Evolutionary conservation across 2,113 vertebrate genomes (phyloP).

Genomic region (Cyanoderma ruficeps): DNA sequence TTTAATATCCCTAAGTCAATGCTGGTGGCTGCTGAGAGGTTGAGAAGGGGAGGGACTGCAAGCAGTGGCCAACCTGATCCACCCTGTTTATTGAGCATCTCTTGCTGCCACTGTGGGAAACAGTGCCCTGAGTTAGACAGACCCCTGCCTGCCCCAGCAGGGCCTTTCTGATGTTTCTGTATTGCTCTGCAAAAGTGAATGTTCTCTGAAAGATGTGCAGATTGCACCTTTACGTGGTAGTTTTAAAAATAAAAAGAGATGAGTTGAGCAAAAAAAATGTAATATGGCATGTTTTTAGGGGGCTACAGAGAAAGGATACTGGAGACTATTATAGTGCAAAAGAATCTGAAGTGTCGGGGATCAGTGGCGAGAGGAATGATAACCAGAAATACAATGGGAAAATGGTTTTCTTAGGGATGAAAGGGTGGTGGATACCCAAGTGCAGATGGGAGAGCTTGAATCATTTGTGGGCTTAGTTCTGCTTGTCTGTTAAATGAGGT

Average conservation of each 20-base stretch:
- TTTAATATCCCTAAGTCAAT: not conserved
- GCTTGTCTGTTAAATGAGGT: constrained; percentile 43
- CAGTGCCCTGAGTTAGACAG: not conserved
- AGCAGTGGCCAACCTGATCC: not conserved
- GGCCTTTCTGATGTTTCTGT: not conserved
- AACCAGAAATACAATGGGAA: not conserved
- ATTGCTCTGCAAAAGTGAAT: not conserved
- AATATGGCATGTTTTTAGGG: not conserved
- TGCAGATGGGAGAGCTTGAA: constrained; percentile 4
- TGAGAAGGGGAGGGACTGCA: not conserved
- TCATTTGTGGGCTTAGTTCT: constrained; percentile 33
- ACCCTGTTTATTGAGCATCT: not conserved
- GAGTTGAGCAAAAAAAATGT: not conserved
- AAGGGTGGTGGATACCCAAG: not conserved
- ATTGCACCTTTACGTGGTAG: not conserved
- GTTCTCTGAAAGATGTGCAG: not conserved
- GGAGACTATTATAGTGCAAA: not conserved
- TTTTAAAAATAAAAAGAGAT: not conserved
- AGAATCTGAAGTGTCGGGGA: not conserved
- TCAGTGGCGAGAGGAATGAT: not conserved
- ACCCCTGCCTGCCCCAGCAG: not conserved
- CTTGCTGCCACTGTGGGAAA: not conserved
- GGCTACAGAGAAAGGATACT: not conserved
- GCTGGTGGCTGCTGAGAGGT: not conserved
- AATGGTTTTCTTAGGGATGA: not conserved